Conservation (phyloP, 2,888 invertebrate species). For the Mycalesis mineus region DNA sequence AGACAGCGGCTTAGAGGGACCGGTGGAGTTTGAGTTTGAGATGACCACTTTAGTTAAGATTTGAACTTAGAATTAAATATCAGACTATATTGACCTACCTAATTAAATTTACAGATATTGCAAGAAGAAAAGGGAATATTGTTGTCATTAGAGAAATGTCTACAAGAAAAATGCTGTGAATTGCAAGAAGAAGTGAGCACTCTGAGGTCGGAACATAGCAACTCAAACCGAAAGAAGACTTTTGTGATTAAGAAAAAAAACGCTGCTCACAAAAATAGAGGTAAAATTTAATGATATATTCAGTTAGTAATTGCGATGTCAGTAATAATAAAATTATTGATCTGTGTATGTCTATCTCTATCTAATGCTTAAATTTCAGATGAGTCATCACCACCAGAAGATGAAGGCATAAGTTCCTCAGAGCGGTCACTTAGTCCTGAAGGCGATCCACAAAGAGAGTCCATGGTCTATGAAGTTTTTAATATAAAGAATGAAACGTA, state of each 20-base stretch:
- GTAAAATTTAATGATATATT: too few relatives aligned
- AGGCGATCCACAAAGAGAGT: conserved; percentile 79
- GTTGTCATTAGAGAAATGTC: conserved; percentile 83
- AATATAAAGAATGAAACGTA: conserved; percentile 78
- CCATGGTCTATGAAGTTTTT: conserved; percentile 80
- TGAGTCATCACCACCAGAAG: conserved; percentile 88
- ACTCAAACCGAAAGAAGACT: conserved; percentile 66
- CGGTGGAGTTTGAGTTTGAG: too few relatives aligned
- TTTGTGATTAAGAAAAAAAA: conserved; percentile 74
- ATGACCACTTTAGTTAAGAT: too few relatives aligned
- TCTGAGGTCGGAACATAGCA: conserved; percentile 74
- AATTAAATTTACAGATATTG: conserved; percentile 73
- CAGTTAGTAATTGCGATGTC: too few relatives aligned
- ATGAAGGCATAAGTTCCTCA: conserved; percentile 92
- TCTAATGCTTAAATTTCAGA: conserved; percentile 51
- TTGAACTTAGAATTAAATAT: too few relatives aligned
- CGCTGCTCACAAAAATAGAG: conserved; percentile 64
- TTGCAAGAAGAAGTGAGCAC: conserved; percentile 84
- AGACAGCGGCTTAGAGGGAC: too few relatives aligned
- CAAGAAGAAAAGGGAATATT: conserved; percentile 88
- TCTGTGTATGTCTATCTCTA: too few relatives aligned
- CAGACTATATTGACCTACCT: neutral
- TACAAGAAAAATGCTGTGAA: conserved; percentile 87
- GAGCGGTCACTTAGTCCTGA: conserved; percentile 88
- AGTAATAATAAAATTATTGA: too few relatives aligned